phyloP scores from a whole-genome alignment of 2,113 vertebrate genomes.

The Spea multiplicata region DNA sequence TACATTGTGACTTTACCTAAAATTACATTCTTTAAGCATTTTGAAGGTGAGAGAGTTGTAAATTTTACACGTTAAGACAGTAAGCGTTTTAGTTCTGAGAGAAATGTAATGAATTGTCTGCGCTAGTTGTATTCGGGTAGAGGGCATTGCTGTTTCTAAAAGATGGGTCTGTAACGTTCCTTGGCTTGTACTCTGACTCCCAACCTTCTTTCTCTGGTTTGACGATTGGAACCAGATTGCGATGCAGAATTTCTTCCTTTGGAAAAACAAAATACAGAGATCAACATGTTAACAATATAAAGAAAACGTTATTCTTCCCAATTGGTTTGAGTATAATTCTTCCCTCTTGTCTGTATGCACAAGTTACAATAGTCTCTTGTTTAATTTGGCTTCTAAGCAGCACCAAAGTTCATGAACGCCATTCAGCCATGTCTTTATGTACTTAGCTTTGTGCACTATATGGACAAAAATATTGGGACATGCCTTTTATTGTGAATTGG shows the following conservation, averaged over 20 bases:
- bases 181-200: neutral
- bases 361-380: no score
- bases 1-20: neutral
- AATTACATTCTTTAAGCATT: neutral
- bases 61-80: neutral
- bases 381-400: no score
- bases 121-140: constrained; percentile 23
- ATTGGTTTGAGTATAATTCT: no score
- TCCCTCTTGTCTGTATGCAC: no score
- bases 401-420: no score
- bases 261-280: no score
- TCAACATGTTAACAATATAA: no score
- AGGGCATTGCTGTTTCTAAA: constrained; percentile 33
- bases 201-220: constrained; percentile 41
- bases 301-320: no score
- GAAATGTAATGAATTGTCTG: constrained; percentile 26
- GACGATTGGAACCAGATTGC: constrained; percentile 17
- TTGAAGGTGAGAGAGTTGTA: neutral
- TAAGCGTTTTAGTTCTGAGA: neutral
- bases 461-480: no score
- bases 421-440: no score
- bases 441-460: no score
- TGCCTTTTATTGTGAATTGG: no score
- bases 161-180: constrained; percentile 41
- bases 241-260: constrained; percentile 40